phyloP scores from a whole-genome alignment of 2,113 vertebrate genomes.

The Chamaea fasciata region DNA sequence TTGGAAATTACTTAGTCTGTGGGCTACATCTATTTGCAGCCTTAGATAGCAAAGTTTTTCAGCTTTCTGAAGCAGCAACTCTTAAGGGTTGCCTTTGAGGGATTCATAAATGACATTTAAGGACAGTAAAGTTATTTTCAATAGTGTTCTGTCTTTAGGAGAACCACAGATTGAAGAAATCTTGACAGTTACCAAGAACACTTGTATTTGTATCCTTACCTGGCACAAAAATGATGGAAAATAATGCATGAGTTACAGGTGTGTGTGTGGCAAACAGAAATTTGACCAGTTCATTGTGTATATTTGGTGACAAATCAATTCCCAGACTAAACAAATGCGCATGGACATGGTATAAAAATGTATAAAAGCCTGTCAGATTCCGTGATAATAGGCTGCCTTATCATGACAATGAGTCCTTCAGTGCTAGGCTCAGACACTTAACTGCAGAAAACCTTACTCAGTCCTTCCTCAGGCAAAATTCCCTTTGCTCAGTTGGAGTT shows the following conservation, averaged over 20 bases:
- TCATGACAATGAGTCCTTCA: neutral
- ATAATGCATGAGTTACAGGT: neutral
- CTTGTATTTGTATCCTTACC: neutral
- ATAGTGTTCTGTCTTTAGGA: neutral
- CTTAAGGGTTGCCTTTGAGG: neutral
- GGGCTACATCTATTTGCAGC: neutral
- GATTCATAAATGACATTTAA: neutral
- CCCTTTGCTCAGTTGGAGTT: neutral
- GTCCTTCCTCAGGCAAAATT: neutral
- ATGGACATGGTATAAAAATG: neutral
- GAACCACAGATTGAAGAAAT: neutral
- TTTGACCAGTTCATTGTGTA: neutral
- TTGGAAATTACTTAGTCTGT: neutral
- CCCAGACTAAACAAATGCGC: neutral
- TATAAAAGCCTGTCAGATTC: neutral
- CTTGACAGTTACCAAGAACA: neutral
- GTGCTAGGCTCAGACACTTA: neutral
- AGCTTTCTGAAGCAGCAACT: neutral
- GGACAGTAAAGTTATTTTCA: neutral
- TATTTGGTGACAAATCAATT: neutral
- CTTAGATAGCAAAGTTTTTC: neutral
- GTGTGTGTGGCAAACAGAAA: neutral
- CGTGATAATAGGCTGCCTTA: neutral
- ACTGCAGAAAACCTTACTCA: neutral
- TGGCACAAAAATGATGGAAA: neutral